These are phyloP conservation scores for Drosophila robusta DNA, from an alignment of 2,888 invertebrate genomes.

Conservation along the genomic window DNA sequence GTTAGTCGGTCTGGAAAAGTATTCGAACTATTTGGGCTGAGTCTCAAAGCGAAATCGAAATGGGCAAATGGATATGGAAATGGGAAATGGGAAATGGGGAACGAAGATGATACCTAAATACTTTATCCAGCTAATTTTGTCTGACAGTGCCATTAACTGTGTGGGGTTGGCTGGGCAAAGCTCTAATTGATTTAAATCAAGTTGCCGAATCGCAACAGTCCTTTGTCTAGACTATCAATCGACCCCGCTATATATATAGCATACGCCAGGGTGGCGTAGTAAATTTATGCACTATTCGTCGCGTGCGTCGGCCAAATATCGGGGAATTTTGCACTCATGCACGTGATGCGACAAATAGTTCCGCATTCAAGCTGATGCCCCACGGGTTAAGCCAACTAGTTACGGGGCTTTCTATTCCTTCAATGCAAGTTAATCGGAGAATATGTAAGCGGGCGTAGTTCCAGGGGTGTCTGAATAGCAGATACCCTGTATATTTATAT, in stretches of 20 bases:
- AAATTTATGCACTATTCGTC: constrained; percentile 56
- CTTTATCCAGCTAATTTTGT: constrained; percentile 70
- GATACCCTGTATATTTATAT: not conserved
- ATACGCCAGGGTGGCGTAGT: not conserved
- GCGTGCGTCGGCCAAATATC: constrained; percentile 77
- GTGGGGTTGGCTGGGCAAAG: constrained; percentile 6
- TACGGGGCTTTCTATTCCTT: constrained; percentile 23
- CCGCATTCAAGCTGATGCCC: constrained; percentile 59
- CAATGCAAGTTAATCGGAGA: constrained; percentile 74
- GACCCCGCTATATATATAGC: constrained; percentile 4
- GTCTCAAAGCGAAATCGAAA: constrained; percentile 39
- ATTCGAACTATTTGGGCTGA: constrained; percentile 35
- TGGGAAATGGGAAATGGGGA: constrained; percentile 16
- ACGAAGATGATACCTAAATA: constrained; percentile 58
- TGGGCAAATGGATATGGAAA: constrained; percentile 23
- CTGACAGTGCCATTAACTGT: constrained; percentile 64
- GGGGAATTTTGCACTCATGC: constrained; percentile 62
- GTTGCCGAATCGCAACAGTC: constrained; percentile 56
- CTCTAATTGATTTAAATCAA: constrained; percentile 81
- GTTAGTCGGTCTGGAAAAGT: constrained; percentile 37
- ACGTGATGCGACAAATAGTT: constrained; percentile 81
- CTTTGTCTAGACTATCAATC: constrained; percentile 69
- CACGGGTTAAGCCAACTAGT: constrained; percentile 2
- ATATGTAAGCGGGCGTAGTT: not conserved
- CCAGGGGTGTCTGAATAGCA: not conserved